Evolutionary conservation across 2,797 vertebrate species (phyloP), one percentile per base, ranked within the genome.

Genomic region (Alectoris magna): DNA sequence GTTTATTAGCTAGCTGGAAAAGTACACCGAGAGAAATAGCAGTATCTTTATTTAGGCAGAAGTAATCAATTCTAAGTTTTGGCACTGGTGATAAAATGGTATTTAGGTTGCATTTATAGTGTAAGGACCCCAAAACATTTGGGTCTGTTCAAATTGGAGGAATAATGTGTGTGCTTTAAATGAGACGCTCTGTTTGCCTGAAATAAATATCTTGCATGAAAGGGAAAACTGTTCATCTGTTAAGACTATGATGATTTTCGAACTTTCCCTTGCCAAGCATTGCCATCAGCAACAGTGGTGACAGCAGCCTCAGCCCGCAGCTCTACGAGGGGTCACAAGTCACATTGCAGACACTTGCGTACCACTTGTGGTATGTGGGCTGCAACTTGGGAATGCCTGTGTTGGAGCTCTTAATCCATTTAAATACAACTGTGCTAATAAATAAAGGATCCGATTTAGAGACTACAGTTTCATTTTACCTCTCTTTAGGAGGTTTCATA

Each of bases 1-100:
- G 91, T 86, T 86, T 90, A 86, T 88, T 64, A 86, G 58, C 77
- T 91, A 71, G 44, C 49, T 93, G 74, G 80, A 91, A 88, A 92
- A 93, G 68, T 38, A 62, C 29, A 64, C 84, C 56, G 69, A 70
- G 48, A 91, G 79, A 87, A 85, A 74, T 12, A 80, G 27, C 48
- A 59, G 41, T 90, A 51, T 41, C 64, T 84, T 71, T 85, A 26
- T 62, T 78, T 80, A 86, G 74, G 69, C 68, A 91, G 80, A 91
- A 86, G 62, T 66, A 66, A 91, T 82, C 53, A 39, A 51, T 93
- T 92, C 82, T 74, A 79, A 79, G 71, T 87, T 66, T 88, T 90
- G 87, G 53, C 23, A 22, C 36, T 82, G n/a, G 71, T 79, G 56
- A 44, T 67, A 60, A 73, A 36, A 43, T 79, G 41, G 9, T 93